Conservation (phyloP, 2,113 vertebrate genomes). For the Laticauda colubrina region DNA sequence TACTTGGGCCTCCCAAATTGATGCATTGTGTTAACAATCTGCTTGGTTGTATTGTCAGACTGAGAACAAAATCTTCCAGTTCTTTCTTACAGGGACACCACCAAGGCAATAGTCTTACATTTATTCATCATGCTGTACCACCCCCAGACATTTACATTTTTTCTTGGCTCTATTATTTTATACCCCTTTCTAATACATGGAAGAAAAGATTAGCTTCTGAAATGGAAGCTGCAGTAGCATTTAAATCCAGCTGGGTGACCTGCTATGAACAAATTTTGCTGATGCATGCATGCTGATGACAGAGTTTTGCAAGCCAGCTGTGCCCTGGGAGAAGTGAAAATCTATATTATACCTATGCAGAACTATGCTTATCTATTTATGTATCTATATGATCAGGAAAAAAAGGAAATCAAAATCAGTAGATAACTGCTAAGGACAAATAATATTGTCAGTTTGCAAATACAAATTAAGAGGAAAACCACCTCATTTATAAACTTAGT, state of each 20-base stretch:
- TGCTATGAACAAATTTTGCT: conserved; percentile 49
- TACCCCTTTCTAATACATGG: conserved; percentile 43
- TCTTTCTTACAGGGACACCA: conserved; percentile 37
- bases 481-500: neutral
- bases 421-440: neutral
- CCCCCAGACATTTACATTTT: conserved; percentile 45
- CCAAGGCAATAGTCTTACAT: conserved; percentile 53
- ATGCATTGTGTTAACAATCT: neutral
- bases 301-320: conserved; percentile 60
- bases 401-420: neutral
- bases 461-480: conserved; percentile 25
- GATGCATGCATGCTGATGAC: conserved; percentile 58
- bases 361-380: neutral
- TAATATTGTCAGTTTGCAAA: conserved; percentile 13
- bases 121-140: conserved; percentile 28
- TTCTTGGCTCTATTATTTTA: conserved; percentile 36
- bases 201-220: conserved; percentile 41
- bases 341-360: neutral
- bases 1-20: neutral
- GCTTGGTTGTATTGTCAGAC: conserved; percentile 19
- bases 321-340: neutral
- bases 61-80: conserved; percentile 28
- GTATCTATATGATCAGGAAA: neutral
- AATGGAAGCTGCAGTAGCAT: conserved; percentile 24
- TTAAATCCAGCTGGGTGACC: conserved; percentile 50